Conservation (phyloP, 2,797 vertebrate genomes). For the Nannoperca obscura region DNA sequence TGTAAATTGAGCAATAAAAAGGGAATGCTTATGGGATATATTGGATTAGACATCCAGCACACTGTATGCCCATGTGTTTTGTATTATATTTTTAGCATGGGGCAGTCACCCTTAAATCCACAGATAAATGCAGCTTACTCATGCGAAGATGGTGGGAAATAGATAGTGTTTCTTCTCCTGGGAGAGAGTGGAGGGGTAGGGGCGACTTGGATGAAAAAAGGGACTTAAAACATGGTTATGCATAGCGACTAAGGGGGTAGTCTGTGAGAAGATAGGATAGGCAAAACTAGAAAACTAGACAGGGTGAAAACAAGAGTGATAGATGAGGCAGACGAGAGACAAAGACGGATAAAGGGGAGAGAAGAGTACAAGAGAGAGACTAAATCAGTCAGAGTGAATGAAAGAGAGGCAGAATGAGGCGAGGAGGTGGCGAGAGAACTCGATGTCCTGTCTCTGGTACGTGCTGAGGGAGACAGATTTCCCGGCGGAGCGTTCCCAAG, state of each 20-base stretch:
- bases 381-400: conserved; percentile 74
- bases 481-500: conserved; percentile 72
- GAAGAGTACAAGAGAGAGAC: conserved; percentile 62
- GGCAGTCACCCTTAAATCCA: conserved; percentile 63
- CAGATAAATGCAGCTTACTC: conserved; percentile 66
- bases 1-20: conserved; percentile 76
- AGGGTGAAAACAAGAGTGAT: conserved; percentile 71
- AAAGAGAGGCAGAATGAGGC: conserved; percentile 64
- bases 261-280: conserved; percentile 63
- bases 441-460: conserved; percentile 72
- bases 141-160: conserved; percentile 63
- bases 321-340: conserved; percentile 70
- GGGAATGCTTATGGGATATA: conserved; percentile 69
- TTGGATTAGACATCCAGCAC: conserved; percentile 71
- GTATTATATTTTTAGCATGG: conserved; percentile 52
- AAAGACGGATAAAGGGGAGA: conserved; percentile 67
- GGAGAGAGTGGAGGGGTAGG: conserved; percentile 15
- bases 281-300: conserved; percentile 67
- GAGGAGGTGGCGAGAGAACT: conserved; percentile 67
- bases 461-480: conserved; percentile 78
- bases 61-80: conserved; percentile 72
- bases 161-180: conserved; percentile 63
- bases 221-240: conserved; percentile 53
- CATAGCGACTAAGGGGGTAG: conserved; percentile 37
- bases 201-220: conserved; percentile 34